phyloP scores from a whole-genome alignment of 2,113 vertebrate genomes.

The Phodopus roborovskii region DNA sequence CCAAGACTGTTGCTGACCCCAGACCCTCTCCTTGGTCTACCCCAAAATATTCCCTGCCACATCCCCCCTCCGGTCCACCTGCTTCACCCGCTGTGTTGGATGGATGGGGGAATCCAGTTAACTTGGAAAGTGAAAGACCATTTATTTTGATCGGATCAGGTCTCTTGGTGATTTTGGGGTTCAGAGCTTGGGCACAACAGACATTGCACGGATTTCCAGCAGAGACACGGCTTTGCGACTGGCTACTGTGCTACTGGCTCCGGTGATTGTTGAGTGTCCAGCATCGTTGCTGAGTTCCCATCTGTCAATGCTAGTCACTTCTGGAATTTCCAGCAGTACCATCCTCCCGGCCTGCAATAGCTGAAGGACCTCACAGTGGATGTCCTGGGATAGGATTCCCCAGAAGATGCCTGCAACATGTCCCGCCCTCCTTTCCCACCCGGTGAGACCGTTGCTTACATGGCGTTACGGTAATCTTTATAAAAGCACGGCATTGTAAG shows the following conservation, averaged over 20 bases:
- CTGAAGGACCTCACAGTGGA: neutral
- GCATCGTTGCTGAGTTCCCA: neutral
- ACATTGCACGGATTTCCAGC: neutral
- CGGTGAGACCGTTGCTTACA: neutral
- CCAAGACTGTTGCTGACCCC: no score
- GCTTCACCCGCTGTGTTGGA: no score
- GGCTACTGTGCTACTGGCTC: neutral
- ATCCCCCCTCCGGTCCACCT: no score
- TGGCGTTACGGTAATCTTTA: neutral
- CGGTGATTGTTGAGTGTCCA: neutral
- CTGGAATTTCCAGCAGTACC: neutral
- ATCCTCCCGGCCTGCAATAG: neutral
- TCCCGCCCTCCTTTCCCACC: no score
- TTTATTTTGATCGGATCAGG: no score
- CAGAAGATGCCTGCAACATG: neutral
- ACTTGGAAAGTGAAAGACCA: no score
- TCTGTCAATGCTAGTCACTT: neutral
- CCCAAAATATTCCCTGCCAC: no score
- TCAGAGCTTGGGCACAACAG: no score
- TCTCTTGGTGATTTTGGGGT: no score
- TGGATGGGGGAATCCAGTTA: no score
- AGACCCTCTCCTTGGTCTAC: no score
- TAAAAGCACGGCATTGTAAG: neutral
- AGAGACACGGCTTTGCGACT: neutral
- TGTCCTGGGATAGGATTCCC: neutral